Percentiles rank a stretch among this genome's conserved stretches.
phyloP scores from a whole-genome alignment of 2,113 vertebrate genomes.

The Tringa solitaria region DNA sequence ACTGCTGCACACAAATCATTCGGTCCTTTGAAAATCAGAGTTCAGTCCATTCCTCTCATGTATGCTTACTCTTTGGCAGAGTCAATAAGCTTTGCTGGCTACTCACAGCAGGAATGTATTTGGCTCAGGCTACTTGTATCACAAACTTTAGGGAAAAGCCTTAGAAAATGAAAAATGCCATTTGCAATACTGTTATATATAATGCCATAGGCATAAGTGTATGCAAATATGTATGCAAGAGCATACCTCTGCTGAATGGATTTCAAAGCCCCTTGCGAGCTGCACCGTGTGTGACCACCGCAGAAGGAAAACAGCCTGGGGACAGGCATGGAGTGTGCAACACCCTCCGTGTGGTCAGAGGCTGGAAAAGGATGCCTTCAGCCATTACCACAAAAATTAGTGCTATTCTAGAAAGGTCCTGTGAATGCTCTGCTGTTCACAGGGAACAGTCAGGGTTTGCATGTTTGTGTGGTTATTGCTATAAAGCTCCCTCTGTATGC shows the following conservation, averaged over 20 bases:
- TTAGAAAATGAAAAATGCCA: background rate
- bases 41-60: background rate
- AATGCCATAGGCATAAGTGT: background rate
- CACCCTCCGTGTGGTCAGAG: background rate
- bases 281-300: fast-evolving
- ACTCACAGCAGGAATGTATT: background rate
- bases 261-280: background rate
- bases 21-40: background rate
- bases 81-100: background rate
- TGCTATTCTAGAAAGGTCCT: background rate
- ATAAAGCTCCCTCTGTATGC: background rate
- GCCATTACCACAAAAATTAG: background rate
- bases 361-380: background rate
- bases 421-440: background rate
- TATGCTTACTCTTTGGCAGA: background rate
- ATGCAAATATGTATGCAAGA: background rate
- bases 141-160: background rate
- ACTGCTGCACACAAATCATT: background rate
- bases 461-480: background rate
- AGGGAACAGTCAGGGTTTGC: background rate
- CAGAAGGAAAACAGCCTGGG: background rate
- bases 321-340: fast-evolving
- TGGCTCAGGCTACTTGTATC: background rate
- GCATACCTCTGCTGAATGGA: background rate
- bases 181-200: background rate